Conservation (phyloP, 2,797 vertebrate species). For the Catostomus latipinnis region DNA sequence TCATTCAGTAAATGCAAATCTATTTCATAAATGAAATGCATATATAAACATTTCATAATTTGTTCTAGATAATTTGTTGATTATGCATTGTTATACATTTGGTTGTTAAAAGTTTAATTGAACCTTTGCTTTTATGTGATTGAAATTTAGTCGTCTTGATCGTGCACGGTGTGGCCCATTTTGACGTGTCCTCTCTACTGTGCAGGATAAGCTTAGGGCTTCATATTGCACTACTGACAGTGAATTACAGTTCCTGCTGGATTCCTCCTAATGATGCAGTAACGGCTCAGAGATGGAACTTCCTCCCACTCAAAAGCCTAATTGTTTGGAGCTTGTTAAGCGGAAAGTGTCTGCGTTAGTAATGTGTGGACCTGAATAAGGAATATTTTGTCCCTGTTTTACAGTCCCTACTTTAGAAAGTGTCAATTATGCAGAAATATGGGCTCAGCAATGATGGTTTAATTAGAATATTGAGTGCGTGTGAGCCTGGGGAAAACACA, state of each 20-base stretch:
- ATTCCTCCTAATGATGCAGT: conserved; percentile 42
- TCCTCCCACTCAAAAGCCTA: conserved; percentile 42
- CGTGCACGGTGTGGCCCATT: conserved; percentile 5
- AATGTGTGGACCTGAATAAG: conserved; percentile 44
- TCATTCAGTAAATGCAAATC: too few relatives aligned
- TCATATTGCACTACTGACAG: conserved; percentile 40
- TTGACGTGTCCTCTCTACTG: neutral
- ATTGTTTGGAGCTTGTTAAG: conserved; percentile 54
- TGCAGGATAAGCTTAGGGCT: conserved; percentile 18
- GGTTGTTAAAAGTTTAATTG: too few relatives aligned
- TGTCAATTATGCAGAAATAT: conserved; percentile 51
- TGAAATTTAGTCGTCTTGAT: conserved; percentile 9
- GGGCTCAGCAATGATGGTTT: conserved; percentile 38
- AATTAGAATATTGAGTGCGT: conserved; percentile 49
- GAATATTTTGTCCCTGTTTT: conserved; percentile 36
- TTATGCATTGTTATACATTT: neutral
- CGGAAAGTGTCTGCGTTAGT: conserved; percentile 47
- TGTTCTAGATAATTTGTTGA: conserved; percentile 4
- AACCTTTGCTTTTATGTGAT: conserved; percentile 16
- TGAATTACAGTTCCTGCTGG: conserved; percentile 29
- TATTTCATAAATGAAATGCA: too few relatives aligned
- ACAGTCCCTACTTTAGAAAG: conserved; percentile 30
- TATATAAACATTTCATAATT: neutral
- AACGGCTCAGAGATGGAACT: conserved; percentile 18
- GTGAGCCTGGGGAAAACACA: conserved; percentile 38